Evolutionary conservation across 2,888 invertebrate species (phyloP).

Genomic region (Ganaspis brasiliensis): DNA sequence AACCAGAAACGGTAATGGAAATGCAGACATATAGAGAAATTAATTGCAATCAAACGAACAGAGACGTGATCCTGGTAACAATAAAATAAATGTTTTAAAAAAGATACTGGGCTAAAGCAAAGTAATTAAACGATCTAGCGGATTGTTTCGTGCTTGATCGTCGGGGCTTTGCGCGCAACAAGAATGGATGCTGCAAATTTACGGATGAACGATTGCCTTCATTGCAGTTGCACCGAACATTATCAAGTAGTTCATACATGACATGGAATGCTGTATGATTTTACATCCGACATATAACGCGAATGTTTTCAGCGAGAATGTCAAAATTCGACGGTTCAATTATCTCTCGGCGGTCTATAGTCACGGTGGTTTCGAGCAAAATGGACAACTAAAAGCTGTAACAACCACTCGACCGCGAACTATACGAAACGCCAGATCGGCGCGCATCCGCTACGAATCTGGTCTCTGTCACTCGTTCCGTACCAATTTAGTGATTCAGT

Average conservation of each 20-base stretch:
- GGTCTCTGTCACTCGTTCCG: constrained; percentile 38
- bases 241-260: not conserved
- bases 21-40: constrained; percentile 8
- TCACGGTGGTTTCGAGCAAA: constrained; percentile 31
- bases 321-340: constrained; percentile 74
- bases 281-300: constrained; percentile 13
- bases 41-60: constrained; percentile 22
- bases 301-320: constrained; percentile 53
- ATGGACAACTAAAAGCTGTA: constrained; percentile 39
- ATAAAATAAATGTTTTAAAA: constrained; percentile 17
- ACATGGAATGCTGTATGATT: constrained; percentile 26
- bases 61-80: not conserved
- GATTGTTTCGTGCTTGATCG: constrained; percentile 5
- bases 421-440: constrained; percentile 34
- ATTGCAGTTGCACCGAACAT: not conserved
- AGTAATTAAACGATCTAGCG: constrained; percentile 53
- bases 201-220: constrained; percentile 9
- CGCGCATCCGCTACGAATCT: constrained; percentile 13
- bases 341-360: constrained; percentile 60
- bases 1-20: not conserved
- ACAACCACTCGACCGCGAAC: constrained; percentile 39
- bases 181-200: not conserved
- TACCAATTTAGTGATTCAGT: constrained; percentile 34
- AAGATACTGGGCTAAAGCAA: constrained; percentile 35
- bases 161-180: not conserved